Percentiles rank a stretch among this genome's conserved stretches.
Conservation (phyloP, 2,797 vertebrate genomes). For the Knipowitschia caucasica region DNA sequence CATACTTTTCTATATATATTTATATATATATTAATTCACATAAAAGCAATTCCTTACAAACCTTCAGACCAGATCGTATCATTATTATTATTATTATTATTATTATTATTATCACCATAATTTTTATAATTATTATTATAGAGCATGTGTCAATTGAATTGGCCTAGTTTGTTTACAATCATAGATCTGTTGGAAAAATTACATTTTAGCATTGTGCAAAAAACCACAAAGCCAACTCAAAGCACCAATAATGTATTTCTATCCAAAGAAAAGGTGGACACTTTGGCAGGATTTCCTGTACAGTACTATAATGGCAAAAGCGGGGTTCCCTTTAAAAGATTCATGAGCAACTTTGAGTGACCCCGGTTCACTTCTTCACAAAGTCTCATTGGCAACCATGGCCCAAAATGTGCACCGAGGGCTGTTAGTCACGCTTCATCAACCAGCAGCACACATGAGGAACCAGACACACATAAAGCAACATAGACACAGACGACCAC, state of each 20-base stretch:
- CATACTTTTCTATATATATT: too few relatives aligned
- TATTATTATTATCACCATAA: too few relatives aligned
- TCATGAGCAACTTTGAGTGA: constrained; percentile 68
- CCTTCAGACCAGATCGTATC: too few relatives aligned
- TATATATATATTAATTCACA: too few relatives aligned
- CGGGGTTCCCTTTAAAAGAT: constrained; percentile 56
- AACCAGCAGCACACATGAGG: constrained; percentile 28
- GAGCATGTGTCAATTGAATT: constrained; percentile 51
- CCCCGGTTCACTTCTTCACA: constrained; percentile 57
- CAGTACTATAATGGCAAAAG: constrained; percentile 20
- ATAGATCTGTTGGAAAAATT: neutral
- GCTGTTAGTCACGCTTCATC: constrained; percentile 59
- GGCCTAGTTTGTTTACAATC: neutral
- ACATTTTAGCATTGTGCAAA: neutral
- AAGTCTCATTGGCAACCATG: constrained; percentile 48
- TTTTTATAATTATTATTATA: too few relatives aligned
- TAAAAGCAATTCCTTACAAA: too few relatives aligned
- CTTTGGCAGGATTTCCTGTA: constrained; percentile 8
- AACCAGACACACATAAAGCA: constrained; percentile 16
- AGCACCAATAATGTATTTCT: neutral
- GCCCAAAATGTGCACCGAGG: constrained; percentile 46
- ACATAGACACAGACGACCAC: constrained; percentile 8
- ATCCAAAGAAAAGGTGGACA: neutral
- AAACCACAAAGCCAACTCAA: neutral
- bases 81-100: too few relatives aligned